Conservation (phyloP, 2,888 invertebrate species). For the Uropetala carovei region DNA sequence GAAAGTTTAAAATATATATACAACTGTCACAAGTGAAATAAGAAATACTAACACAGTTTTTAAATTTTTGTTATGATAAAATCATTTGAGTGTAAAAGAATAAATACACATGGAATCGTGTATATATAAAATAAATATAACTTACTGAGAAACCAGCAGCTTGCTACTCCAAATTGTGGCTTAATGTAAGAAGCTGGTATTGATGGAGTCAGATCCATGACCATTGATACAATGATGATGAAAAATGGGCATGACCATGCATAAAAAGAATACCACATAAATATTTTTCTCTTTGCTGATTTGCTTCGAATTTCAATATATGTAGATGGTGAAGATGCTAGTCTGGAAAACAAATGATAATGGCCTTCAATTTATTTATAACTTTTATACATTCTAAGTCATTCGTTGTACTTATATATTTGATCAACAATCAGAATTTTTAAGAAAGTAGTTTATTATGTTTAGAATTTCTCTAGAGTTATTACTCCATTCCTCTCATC, state of each 20-base stretch:
- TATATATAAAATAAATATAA: conserved; percentile 67
- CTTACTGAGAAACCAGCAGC: conserved; percentile 82
- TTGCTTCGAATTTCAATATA: conserved; percentile 69
- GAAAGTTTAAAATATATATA: not conserved
- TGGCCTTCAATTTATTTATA: conserved; percentile 5
- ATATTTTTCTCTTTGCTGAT: conserved; percentile 70
- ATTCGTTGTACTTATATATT: too few species aligned
- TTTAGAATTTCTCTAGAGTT: too few species aligned
- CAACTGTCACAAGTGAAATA: not conserved
- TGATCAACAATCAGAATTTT: too few species aligned
- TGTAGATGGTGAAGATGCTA: not conserved
- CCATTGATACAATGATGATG: conserved; percentile 78
- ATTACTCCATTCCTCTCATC: too few species aligned
- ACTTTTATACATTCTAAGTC: too few species aligned
- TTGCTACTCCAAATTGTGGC: conserved; percentile 78
- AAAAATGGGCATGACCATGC: conserved; percentile 78
- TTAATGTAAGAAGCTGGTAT: conserved; percentile 80
- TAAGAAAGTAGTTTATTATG: too few species aligned
- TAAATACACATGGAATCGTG: too few species aligned
- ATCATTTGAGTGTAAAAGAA: too few species aligned
- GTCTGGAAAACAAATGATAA: conserved; percentile 13
- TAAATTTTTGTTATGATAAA: too few species aligned
- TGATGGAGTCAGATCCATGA: conserved; percentile 79
- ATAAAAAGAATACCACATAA: conserved; percentile 79
- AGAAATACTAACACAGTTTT: not conserved